phyloP scores from a whole-genome alignment of 1,140 invertebrate species.

The Colletes gigas region DNA sequence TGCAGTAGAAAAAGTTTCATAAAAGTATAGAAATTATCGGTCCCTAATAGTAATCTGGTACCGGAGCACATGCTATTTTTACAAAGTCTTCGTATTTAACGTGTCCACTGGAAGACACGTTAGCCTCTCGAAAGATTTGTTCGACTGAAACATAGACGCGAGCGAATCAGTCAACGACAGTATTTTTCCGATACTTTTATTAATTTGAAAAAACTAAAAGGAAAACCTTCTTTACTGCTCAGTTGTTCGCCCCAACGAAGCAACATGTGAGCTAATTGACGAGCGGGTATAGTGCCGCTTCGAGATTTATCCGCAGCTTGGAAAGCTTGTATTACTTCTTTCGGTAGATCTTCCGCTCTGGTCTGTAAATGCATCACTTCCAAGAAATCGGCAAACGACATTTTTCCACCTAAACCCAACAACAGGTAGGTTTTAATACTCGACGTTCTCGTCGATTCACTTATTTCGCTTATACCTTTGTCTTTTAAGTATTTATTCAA shows the following conservation, averaged over 20 bases:
- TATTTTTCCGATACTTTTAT: constrained; percentile 1
- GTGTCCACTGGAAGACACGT: constrained; percentile 90
- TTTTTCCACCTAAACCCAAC: constrained; percentile 87
- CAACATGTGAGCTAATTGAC: constrained; percentile 93
- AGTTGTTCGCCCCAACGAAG: constrained; percentile 95
- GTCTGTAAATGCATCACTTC: constrained; percentile 97
- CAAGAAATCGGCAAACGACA: constrained; percentile 97
- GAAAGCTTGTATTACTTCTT: constrained; percentile 94
- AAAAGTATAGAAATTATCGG: constrained; percentile 18
- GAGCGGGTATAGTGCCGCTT: constrained; percentile 89
- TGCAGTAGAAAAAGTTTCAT: constrained; percentile 12
- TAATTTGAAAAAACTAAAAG: not conserved
- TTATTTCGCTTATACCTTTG: constrained; percentile 83
- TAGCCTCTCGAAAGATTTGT: constrained; percentile 95
- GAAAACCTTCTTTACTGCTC: constrained; percentile 91
- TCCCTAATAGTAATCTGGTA: constrained; percentile 94
- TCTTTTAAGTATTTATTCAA: constrained; percentile 92
- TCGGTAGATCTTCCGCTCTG: constrained; percentile 91
- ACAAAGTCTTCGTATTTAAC: constrained; percentile 96
- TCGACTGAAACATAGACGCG: constrained; percentile 86
- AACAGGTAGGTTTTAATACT: not conserved
- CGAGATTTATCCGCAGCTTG: constrained; percentile 89
- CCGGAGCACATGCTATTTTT: constrained; percentile 95
- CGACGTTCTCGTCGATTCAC: too few relatives aligned
- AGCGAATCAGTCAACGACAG: not conserved